A percentile compares a stretch with the other conserved stretches of the same genome.
Evolutionary conservation across 1,140 invertebrate genomes (phyloP).

Genomic region (Bombus haemorrhoidalis): DNA sequence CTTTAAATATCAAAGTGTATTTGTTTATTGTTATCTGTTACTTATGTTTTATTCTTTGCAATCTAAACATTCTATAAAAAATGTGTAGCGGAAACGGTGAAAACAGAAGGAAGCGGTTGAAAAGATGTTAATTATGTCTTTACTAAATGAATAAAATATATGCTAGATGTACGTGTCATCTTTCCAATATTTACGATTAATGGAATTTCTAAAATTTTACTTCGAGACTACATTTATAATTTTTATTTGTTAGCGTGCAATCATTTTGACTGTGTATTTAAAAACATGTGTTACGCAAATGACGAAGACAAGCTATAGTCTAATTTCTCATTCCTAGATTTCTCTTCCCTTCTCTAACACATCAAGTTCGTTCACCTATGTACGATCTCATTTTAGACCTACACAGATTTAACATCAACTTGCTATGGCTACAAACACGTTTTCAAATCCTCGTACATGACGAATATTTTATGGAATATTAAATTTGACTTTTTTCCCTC

Average conservation of each 20-base stretch:
- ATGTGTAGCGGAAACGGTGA: no score
- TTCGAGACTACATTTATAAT: background rate
- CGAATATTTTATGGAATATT: no score
- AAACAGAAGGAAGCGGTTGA: no score
- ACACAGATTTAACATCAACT: background rate
- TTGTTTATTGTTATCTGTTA: no score
- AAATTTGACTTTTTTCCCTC: no score
- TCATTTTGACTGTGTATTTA: background rate
- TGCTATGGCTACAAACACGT: background rate
- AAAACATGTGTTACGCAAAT: slow-evolving; percentile 25
- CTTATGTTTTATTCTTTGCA: no score
- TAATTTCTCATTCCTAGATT: slow-evolving; percentile 28
- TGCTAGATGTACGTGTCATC: background rate
- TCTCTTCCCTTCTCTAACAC: slow-evolving; percentile 19
- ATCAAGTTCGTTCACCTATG: slow-evolving; percentile 36
- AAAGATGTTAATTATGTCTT: no score
- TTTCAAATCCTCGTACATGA: background rate
- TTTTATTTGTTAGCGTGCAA: background rate
- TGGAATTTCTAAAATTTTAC: background rate
- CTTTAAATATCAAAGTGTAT: no score
- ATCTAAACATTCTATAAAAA: no score
- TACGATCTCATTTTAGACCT: background rate
- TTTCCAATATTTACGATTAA: background rate
- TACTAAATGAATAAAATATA: no score
- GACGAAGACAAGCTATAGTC: slow-evolving; percentile 15